These are phyloP conservation scores for Coracopsis vasa DNA, from an alignment of 2,113 vertebrate species.

Conservation along the genomic window DNA sequence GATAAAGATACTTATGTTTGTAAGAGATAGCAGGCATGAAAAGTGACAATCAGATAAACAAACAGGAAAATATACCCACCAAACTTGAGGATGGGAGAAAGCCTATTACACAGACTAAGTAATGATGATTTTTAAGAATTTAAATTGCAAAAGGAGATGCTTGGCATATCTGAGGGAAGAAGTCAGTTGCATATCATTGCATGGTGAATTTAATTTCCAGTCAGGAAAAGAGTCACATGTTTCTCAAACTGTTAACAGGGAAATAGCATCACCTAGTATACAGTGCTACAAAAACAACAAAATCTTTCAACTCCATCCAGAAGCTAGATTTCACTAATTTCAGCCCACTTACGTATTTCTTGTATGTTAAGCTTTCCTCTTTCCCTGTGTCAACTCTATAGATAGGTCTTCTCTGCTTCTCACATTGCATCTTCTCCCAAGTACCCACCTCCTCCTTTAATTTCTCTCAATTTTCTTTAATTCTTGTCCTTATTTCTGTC, in stretches of 20 bases:
- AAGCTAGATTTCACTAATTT: neutral
- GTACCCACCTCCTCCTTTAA: neutral
- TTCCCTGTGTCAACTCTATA: neutral
- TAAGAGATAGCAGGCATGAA: constrained; percentile 33
- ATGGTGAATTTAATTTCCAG: neutral
- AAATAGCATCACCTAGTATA: neutral
- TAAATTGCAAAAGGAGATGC: neutral
- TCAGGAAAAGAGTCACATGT: neutral
- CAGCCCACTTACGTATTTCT: neutral
- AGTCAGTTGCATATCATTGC: neutral
- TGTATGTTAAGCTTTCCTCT: neutral
- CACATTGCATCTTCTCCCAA: neutral
- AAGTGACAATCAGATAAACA: constrained; percentile 31
- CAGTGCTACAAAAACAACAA: neutral
- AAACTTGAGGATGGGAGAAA: neutral
- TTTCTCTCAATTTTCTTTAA: neutral
- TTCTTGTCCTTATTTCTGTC: neutral
- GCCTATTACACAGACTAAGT: neutral
- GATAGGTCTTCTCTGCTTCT: neutral
- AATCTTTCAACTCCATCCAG: neutral
- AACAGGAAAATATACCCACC: neutral
- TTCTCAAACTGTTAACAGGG: neutral
- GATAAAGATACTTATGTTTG: constrained; percentile 43
- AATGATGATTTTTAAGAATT: neutral
- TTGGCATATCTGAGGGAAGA: neutral